phyloP scores from a whole-genome alignment of 2,113 vertebrate species.

The Pelecanoides urinatrix region DNA sequence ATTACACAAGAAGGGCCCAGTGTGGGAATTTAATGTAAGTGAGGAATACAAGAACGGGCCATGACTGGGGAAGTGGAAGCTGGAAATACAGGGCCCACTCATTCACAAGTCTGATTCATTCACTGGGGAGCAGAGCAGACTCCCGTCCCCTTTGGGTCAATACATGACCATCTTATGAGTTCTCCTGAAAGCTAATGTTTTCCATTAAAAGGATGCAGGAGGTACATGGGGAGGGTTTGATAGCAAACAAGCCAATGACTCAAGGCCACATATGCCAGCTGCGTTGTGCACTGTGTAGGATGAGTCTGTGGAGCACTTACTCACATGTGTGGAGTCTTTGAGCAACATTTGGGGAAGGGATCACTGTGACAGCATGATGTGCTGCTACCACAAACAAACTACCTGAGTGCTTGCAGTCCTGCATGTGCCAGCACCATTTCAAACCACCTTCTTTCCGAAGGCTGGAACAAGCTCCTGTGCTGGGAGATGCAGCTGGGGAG shows the following conservation, averaged over 20 bases:
- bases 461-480: not conserved
- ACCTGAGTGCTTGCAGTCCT: not conserved
- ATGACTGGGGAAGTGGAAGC: constrained; percentile 15
- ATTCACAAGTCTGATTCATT: not conserved
- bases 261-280: not conserved
- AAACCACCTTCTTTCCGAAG: not conserved
- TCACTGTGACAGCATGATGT: not conserved
- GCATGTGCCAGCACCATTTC: not conserved
- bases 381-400: not conserved
- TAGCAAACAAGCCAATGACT: not conserved
- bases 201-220: constrained; percentile 3
- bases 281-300: not conserved
- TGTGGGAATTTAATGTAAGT: constrained; percentile 48
- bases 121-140: not conserved
- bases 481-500: not conserved
- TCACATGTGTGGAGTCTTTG: not conserved
- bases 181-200: not conserved
- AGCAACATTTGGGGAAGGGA: not conserved
- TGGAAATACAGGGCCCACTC: not conserved
- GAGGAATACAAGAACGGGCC: not conserved
- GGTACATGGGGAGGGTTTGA: not conserved
- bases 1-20: constrained; percentile 35
- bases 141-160: not conserved
- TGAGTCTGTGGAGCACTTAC: not conserved
- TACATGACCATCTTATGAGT: not conserved